A percentile compares a stretch with the other conserved stretches of the same genome.
phyloP scores from a whole-genome alignment of 2,888 invertebrate species.

The Trichacis sp. region DNA sequence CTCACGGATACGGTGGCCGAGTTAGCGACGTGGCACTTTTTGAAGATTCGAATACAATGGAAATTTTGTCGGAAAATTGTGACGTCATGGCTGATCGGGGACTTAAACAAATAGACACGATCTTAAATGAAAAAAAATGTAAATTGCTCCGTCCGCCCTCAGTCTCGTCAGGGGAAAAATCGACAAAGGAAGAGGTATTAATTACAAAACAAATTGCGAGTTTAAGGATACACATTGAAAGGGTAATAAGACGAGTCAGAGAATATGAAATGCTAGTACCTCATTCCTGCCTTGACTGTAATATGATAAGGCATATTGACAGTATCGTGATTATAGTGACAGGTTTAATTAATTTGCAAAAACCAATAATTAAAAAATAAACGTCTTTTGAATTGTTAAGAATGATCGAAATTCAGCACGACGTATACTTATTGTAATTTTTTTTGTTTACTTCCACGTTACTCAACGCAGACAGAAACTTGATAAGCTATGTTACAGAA shows the following conservation, averaged over 20 bases:
- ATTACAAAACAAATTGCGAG: constrained; percentile 42
- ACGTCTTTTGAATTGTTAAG: too few relatives aligned
- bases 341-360: too few relatives aligned
- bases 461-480: too few relatives aligned
- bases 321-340: too few relatives aligned
- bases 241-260: constrained; percentile 45
- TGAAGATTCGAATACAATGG: too few relatives aligned
- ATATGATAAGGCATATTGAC: too few relatives aligned
- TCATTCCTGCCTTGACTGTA: constrained; percentile 26
- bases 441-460: too few relatives aligned
- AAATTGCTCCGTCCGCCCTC: constrained; percentile 34
- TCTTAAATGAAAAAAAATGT: constrained; percentile 22
- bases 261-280: constrained; percentile 41
- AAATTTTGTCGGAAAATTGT: too few relatives aligned
- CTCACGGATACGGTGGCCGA: constrained; percentile 46
- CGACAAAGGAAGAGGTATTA: constrained; percentile 15
- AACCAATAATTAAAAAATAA: too few relatives aligned
- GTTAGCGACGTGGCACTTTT: constrained; percentile 37
- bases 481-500: too few relatives aligned
- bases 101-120: constrained; percentile 36
- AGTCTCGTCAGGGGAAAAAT: constrained; percentile 12
- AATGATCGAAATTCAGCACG: too few relatives aligned
- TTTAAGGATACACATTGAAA: constrained; percentile 44
- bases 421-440: too few relatives aligned
- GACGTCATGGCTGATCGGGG: constrained; percentile 42